These are phyloP conservation scores for Sitophilus oryzae DNA, from an alignment of 1,140 invertebrate genomes.

Conservation along the genomic window DNA sequence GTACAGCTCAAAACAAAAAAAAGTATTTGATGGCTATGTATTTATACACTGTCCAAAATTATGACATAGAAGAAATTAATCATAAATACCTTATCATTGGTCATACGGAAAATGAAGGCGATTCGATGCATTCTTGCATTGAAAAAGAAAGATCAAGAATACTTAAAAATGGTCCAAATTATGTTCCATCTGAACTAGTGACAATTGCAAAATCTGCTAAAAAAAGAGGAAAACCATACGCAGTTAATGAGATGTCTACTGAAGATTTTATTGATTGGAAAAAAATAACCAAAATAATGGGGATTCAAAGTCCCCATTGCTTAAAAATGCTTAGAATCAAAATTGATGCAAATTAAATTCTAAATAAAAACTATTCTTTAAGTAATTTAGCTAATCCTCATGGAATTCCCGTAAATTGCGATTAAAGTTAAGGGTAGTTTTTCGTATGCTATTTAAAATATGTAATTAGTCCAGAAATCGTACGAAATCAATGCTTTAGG, in stretches of 20 bases:
- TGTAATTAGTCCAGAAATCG: no score
- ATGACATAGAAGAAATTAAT: slow-evolving; percentile 7
- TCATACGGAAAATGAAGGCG: slow-evolving; percentile 44
- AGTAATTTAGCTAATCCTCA: no score
- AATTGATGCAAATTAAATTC: no score
- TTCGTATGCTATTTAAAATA: no score
- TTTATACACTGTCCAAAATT: slow-evolving; percentile 32
- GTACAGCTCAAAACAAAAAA: slow-evolving; percentile 43
- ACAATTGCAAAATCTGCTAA: slow-evolving; percentile 14
- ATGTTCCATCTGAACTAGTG: slow-evolving; percentile 25
- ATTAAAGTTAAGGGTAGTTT: no score
- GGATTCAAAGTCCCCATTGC: no score
- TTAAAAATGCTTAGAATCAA: no score
- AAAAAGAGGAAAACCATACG: slow-evolving; percentile 18
- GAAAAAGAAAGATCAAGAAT: slow-evolving; percentile 38
- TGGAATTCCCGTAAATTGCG: no score
- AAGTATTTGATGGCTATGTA: slow-evolving; percentile 39
- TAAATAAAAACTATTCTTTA: no score
- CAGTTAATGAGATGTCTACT: slow-evolving; percentile 8
- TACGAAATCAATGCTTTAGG: no score
- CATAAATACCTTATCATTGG: slow-evolving; percentile 37
- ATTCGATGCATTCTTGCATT: slow-evolving; percentile 41
- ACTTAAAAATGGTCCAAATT: slow-evolving; percentile 34
- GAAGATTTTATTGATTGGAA: slow-evolving; percentile 20
- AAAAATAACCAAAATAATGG: slow-evolving; percentile 16